Evolutionary conservation across 2,113 vertebrate species (phyloP).

Genomic region (Tiliqua scincoides): DNA sequence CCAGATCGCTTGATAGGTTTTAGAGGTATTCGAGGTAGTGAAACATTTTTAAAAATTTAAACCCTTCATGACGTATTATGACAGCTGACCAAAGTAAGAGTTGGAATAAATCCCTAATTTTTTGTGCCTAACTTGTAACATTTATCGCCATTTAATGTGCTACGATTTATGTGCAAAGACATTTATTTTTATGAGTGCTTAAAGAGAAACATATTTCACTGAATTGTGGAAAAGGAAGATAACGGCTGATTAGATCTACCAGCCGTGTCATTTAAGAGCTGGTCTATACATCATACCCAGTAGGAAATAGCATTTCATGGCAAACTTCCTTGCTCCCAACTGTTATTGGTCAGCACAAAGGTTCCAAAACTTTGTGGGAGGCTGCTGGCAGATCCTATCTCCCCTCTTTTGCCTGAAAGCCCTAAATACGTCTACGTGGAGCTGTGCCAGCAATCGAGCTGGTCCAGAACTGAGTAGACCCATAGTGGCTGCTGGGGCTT

Average conservation of each 20-base stretch:
- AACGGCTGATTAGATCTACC: conserved; percentile 28
- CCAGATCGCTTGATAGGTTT: background rate
- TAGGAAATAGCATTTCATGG: background rate
- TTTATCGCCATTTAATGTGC: conserved; percentile 32
- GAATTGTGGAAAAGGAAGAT: conserved; percentile 16
- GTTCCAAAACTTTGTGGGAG: too few species aligned
- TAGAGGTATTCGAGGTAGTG: background rate
- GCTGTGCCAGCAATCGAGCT: too few species aligned
- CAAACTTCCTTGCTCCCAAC: background rate
- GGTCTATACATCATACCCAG: background rate
- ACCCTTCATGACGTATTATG: conserved; percentile 34
- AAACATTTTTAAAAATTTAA: background rate
- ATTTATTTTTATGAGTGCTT: conserved; percentile 42
- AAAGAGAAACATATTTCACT: conserved; percentile 18
- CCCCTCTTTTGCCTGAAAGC: too few species aligned
- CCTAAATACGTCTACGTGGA: too few species aligned
- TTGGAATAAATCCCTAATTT: conserved; percentile 22
- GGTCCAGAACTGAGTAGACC: too few species aligned
- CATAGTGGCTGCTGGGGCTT: too few species aligned
- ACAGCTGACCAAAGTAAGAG: conserved; percentile 9
- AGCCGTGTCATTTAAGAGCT: accelerated
- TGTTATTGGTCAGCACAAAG: background rate
- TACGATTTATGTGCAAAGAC: conserved; percentile 28
- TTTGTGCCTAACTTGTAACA: background rate
- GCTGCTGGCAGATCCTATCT: too few species aligned